A percentile compares a stretch with the other conserved stretches of the same genome.
These are phyloP conservation scores for Semicossyphus pulcher DNA, from an alignment of 2,113 vertebrate species.

Conservation along the genomic window DNA sequence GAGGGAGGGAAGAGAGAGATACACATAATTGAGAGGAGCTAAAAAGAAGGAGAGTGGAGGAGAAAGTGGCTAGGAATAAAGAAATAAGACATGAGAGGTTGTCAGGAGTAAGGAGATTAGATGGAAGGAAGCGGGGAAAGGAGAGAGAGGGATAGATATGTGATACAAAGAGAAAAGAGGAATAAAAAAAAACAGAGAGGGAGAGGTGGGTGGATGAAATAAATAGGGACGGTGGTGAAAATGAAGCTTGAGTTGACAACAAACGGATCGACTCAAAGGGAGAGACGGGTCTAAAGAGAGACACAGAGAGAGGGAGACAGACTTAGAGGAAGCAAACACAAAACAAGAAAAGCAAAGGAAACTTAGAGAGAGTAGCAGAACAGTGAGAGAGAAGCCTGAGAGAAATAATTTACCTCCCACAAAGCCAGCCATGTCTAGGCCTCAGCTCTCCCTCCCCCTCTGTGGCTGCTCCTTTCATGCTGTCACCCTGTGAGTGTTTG, in stretches of 20 bases:
- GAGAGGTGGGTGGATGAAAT: constrained; percentile 59
- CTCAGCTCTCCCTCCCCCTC: constrained; percentile 8
- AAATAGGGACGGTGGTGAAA: constrained; percentile 48
- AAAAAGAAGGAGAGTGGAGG: constrained; percentile 38
- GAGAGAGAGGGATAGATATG: constrained; percentile 4
- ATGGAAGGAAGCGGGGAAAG: constrained; percentile 26
- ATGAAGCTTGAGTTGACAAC: constrained; percentile 59
- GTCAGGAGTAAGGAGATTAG: constrained; percentile 65
- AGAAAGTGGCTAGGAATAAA: constrained; percentile 56
- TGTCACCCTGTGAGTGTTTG: constrained; percentile 71
- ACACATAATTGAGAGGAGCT: constrained; percentile 62
- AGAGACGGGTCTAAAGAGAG: constrained; percentile 27
- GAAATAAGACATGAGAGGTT: constrained; percentile 62
- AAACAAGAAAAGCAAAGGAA: constrained; percentile 43
- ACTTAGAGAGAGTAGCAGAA: constrained; percentile 32
- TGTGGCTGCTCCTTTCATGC: constrained; percentile 76
- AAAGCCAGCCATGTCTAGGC: constrained; percentile 66
- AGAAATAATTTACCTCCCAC: constrained; percentile 80
- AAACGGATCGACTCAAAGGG: constrained; percentile 51
- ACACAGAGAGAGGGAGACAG: constrained; percentile 23
- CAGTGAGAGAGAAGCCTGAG: constrained; percentile 38
- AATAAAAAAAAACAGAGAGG: neutral
- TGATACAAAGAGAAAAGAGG: constrained; percentile 1
- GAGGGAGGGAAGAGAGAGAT: constrained; percentile 47
- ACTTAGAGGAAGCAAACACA: constrained; percentile 35